Conservation (phyloP, 2,113 vertebrate genomes). For the Leucopternis melanops region DNA sequence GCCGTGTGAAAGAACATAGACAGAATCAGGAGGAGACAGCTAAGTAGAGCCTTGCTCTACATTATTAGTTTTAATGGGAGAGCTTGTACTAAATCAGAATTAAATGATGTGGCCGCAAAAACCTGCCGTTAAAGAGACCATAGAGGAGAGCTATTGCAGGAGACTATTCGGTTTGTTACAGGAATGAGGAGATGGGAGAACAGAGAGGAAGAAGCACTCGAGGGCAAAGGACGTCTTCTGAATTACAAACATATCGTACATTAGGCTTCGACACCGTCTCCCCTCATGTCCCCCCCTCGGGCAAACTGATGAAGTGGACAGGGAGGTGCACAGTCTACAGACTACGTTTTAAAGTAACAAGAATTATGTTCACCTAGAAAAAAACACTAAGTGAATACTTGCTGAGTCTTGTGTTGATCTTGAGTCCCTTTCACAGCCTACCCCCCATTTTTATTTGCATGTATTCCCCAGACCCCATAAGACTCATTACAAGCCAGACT, state of each 20-base stretch:
- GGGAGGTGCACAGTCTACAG: neutral
- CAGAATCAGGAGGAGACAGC: neutral
- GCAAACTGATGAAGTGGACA: neutral
- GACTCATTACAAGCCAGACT: too few species aligned
- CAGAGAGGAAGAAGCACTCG: neutral
- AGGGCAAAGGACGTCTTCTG: neutral
- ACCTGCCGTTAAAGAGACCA: neutral
- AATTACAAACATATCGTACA: accelerated
- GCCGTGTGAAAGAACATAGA: neutral
- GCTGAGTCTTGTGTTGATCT: neutral
- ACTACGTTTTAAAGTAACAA: accelerated
- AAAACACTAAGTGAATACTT: neutral
- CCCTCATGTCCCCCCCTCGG: accelerated
- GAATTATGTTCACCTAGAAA: neutral
- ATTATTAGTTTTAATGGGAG: neutral
- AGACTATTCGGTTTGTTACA: neutral
- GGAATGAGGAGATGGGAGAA: neutral
- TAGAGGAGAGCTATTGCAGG: neutral
- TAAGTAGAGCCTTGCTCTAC: neutral
- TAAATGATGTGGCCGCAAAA: neutral
- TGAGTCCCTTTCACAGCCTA: accelerated
- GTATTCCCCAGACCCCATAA: too few species aligned
- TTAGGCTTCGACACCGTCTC: neutral
- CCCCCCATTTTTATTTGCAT: too few species aligned
- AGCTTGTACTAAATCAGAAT: neutral